Percentiles rank a stretch among this genome's conserved stretches.
phyloP scores from a whole-genome alignment of 2,797 vertebrate genomes.

The Platalea minor region DNA sequence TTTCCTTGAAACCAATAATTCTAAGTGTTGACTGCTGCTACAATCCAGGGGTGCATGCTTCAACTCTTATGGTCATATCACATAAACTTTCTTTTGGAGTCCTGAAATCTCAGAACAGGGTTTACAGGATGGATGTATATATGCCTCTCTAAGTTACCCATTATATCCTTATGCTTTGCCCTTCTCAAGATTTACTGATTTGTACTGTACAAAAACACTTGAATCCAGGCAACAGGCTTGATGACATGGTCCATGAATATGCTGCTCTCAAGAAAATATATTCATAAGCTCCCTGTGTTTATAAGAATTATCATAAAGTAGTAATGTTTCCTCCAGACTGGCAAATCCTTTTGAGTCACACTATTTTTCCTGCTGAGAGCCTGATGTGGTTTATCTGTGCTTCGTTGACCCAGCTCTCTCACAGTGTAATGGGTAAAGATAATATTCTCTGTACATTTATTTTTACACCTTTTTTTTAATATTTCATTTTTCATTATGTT shows the following conservation, averaged over 20 bases:
- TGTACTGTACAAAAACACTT: background rate
- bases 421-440: background rate
- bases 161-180: background rate
- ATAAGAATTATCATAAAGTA: background rate
- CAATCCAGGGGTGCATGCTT: background rate
- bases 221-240: background rate
- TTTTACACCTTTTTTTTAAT: background rate
- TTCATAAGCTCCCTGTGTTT: background rate
- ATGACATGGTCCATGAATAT: background rate
- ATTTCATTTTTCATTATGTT: background rate
- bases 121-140: background rate
- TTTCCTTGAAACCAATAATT: background rate
- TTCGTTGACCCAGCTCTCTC: background rate
- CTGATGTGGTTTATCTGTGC: background rate
- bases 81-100: background rate
- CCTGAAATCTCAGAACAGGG: background rate
- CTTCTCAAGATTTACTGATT: background rate
- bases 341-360: background rate
- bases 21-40: background rate
- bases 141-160: background rate
- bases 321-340: background rate
- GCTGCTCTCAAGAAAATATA: background rate
- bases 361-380: background rate
- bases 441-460: background rate
- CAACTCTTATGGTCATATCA: background rate